Conservation (phyloP, 2,888 invertebrate genomes). For the Volucella inflata region DNA sequence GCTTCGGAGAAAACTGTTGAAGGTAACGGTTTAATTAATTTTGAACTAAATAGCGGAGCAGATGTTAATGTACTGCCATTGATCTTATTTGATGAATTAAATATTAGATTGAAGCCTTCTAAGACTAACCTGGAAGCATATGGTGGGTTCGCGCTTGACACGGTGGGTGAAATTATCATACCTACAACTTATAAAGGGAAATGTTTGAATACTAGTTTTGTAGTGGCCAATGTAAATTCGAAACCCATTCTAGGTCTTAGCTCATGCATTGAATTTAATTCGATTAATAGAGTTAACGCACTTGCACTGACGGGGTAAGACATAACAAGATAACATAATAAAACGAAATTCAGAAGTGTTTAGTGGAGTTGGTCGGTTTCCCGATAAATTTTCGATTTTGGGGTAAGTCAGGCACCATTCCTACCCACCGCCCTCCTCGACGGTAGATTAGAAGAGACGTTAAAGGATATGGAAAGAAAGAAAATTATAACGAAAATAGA, state of each 20-base stretch:
- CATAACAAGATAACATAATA: too few species aligned
- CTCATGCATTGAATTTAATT: constrained; percentile 4
- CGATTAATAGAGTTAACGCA: constrained; percentile 9
- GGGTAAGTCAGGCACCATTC: too few species aligned
- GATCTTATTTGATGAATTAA: neutral
- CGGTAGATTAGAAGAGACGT: too few species aligned
- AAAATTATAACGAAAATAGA: constrained; percentile 58
- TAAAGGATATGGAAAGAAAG: too few species aligned
- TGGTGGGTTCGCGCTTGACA: constrained; percentile 5
- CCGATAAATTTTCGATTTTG: too few species aligned
- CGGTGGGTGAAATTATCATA: constrained; percentile 2
- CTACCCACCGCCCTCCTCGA: too few species aligned
- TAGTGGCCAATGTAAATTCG: neutral
- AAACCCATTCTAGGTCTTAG: constrained; percentile 7
- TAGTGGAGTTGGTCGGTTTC: too few species aligned
- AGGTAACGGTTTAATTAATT: neutral
- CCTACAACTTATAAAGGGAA: constrained; percentile 3
- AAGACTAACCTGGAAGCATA: constrained; percentile 24
- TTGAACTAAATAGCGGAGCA: neutral
- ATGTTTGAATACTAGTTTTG: constrained; percentile 1
- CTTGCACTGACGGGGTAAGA: too few species aligned
- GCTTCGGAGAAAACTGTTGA: too few species aligned
- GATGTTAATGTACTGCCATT: constrained; percentile 3
- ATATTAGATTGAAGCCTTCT: neutral
- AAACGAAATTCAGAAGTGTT: too few species aligned